Base-by-base conservation (phyloP, 2,888 invertebrate genomes). In the Zele albiditarsus region DNA sequence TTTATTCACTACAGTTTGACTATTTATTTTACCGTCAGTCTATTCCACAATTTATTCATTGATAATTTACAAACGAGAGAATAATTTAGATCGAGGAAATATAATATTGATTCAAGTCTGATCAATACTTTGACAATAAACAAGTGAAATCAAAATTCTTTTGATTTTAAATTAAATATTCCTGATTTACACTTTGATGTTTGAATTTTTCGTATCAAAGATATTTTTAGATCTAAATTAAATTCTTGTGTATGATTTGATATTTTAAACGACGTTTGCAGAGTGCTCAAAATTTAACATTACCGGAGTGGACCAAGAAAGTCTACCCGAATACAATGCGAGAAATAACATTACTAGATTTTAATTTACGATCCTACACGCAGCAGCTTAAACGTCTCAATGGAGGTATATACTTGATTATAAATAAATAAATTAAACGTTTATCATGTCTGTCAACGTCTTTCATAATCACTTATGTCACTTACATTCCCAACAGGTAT, bases 251-350 rank as follows among this genome's bases (percentile, higher is more conserved):
- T n/a, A n/a, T n/a, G n/a, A n/a, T n/a, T n/a, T n/a, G n/a, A n/a
- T n/a, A n/a, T n/a, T n/a, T n/a, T n/a, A n/a, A n/a, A n/a, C n/a
- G n/a, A n/a, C n/a, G n/a, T 79, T 46, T 63, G n/a, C 25, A 88
- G 87, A 76, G 79, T 6, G 82, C 83, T 14, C 86, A 87, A 80
- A 87, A 87, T 77, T 78, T 88, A 73, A 86, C 87, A 2, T 82
- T 91, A n/a, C 91, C 91, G 6, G 81, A 83, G 10, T 91, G 91
- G 91, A 89, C 90, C 0, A 77, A 83, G 28, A 79, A 80, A 23
- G 88, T 90, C 0, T 89, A 86, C 76, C 89, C 90, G 0, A 83
- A 84, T 57, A 83, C 86, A 8, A 86, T 91, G 88, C 80, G 83
- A 49, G 85, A 87, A 16, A 82, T 90, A 1, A 83, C 89, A n/a